These are phyloP conservation scores for Drosophila dives DNA, from an alignment of 2,888 invertebrate species.

Conservation along the genomic window DNA sequence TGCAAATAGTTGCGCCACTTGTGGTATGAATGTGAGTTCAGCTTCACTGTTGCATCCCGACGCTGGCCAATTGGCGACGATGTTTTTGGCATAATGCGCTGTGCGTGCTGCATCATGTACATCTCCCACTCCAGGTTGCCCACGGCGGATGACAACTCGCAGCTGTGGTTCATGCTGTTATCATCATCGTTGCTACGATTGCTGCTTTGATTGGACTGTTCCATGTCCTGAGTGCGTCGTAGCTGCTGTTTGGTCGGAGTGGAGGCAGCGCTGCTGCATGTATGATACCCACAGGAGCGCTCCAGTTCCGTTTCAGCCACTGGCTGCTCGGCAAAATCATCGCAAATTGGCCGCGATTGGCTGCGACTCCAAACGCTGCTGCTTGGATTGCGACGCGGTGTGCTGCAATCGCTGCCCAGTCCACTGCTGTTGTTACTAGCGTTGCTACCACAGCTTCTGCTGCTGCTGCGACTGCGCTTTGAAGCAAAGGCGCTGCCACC, in stretches of 20 bases:
- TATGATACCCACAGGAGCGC: slow-evolving; percentile 61
- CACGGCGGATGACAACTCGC: slow-evolving; percentile 16
- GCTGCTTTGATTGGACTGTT: slow-evolving; percentile 5
- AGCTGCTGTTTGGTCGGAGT: slow-evolving; percentile 49
- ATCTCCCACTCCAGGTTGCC: slow-evolving; percentile 83
- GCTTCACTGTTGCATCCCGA: slow-evolving; percentile 35
- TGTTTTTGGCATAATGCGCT: slow-evolving; percentile 79
- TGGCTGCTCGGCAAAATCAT: slow-evolving; percentile 75
- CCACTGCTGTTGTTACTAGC: slow-evolving; percentile 57
- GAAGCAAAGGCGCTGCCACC: slow-evolving; percentile 27
- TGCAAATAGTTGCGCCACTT: slow-evolving; percentile 79
- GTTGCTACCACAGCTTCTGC: slow-evolving; percentile 9
- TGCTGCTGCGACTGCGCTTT: slow-evolving; percentile 33
- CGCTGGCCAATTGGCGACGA: slow-evolving; percentile 79
- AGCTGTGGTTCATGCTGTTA: not conserved
- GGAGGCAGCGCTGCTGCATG: slow-evolving; percentile 67
- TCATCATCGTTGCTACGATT: slow-evolving; percentile 1
- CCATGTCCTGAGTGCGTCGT: slow-evolving; percentile 61
- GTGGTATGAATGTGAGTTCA: slow-evolving; percentile 64
- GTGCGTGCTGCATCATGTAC: slow-evolving; percentile 80
- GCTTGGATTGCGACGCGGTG: slow-evolving; percentile 28
- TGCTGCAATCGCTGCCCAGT: slow-evolving; percentile 54
- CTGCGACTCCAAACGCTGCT: slow-evolving; percentile 61
- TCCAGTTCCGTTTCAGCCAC: slow-evolving; percentile 31
- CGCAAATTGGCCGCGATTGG: slow-evolving; percentile 70